Evolutionary conservation across 2,888 invertebrate genomes (phyloP).

Genomic region (Andrena haemorrhoa): DNA sequence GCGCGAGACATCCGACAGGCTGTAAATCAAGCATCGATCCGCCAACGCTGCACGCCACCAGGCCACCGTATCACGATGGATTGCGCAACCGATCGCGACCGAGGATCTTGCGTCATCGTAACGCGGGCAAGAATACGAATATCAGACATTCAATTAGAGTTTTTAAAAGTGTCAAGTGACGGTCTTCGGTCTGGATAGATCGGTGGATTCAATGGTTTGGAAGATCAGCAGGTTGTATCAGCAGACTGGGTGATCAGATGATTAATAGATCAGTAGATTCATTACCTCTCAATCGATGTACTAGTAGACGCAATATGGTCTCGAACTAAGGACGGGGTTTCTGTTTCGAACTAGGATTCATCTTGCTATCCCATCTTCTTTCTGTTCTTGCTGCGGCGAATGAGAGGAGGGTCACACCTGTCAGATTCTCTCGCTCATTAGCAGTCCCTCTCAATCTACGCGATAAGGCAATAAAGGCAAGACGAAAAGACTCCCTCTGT

Average conservation of each 20-base stretch:
- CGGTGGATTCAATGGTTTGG: neutral
- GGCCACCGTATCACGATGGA: constrained; percentile 7
- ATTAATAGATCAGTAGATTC: neutral
- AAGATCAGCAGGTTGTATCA: neutral
- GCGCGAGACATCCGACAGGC: constrained; percentile 48
- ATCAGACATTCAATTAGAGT: constrained; percentile 7
- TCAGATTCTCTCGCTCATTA: too few species aligned
- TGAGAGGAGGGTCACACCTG: too few species aligned
- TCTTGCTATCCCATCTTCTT: too few species aligned
- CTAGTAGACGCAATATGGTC: too few species aligned
- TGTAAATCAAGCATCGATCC: constrained; percentile 59
- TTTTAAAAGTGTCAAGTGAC: neutral
- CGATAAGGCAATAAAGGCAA: too few species aligned
- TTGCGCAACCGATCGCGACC: constrained; percentile 43
- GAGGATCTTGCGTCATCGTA: constrained; percentile 34
- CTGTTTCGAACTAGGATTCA: too few species aligned
- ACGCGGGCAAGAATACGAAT: neutral
- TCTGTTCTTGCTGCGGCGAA: too few species aligned
- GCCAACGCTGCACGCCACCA: constrained; percentile 44
- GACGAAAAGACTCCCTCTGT: too few species aligned
- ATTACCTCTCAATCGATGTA: neutral
- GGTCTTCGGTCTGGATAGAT: neutral
- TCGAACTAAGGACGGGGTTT: too few species aligned
- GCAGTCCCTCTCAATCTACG: too few species aligned
- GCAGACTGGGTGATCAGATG: neutral